Percentiles rank a stretch among this genome's conserved stretches.
phyloP scores from a whole-genome alignment of 2,113 vertebrate genomes.

The Sphaerodactylus townsendi region DNA sequence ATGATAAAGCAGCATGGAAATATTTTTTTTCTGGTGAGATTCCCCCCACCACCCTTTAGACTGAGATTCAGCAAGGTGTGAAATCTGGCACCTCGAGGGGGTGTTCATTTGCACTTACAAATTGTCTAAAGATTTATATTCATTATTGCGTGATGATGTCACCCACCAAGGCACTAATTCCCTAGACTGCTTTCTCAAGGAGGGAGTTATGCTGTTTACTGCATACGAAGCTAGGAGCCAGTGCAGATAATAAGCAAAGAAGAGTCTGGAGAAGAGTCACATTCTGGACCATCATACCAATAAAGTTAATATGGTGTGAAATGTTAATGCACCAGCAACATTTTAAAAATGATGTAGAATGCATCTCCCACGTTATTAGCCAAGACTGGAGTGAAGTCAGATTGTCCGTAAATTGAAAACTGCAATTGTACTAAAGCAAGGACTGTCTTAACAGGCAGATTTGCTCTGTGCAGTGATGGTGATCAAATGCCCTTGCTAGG shows the following conservation, averaged over 20 bases:
- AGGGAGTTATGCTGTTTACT: constrained; percentile 70
- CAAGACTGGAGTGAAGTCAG: constrained; percentile 6
- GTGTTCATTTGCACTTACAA: constrained; percentile 57
- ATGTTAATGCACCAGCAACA: constrained; percentile 60
- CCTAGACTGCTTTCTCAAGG: constrained; percentile 69
- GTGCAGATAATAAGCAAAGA: constrained; percentile 57
- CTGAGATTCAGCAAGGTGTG: constrained; percentile 48
- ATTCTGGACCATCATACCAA: constrained; percentile 59
- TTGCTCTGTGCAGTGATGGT: not conserved
- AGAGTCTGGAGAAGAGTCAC: constrained; percentile 56
- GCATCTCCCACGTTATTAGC: constrained; percentile 42
- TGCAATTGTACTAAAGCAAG: constrained; percentile 31
- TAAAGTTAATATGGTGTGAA: constrained; percentile 54
- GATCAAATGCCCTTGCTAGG: too few relatives aligned
- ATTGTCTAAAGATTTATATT: constrained; percentile 66
- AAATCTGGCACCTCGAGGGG: constrained; percentile 64
- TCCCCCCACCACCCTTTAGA: not conserved
- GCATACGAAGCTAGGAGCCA: constrained; percentile 70
- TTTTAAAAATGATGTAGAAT: constrained; percentile 43
- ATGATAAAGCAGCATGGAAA: constrained; percentile 24
- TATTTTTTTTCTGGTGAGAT: not conserved
- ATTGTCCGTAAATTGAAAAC: constrained; percentile 53
- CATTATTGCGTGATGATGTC: constrained; percentile 70
- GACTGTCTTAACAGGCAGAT: constrained; percentile 18
- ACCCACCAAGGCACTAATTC: constrained; percentile 60